Evolutionary conservation across 2,888 invertebrate genomes (phyloP), one percentile per base, ranked within the genome.

Genomic region (Leucoma salicis): DNA sequence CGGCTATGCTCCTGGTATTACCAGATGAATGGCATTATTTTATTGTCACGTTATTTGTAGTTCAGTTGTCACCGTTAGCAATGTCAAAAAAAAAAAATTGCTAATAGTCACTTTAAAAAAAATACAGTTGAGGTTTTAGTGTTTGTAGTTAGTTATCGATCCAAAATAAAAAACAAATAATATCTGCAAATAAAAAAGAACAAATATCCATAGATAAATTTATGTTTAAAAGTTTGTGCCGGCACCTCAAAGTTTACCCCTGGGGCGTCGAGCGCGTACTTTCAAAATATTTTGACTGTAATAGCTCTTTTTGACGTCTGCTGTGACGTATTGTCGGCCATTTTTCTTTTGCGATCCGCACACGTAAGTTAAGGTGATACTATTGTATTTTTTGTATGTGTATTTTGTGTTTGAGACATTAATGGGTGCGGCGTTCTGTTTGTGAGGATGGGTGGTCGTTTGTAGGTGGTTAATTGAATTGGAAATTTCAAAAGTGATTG

Each of bases 271-370:
- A 71, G 74, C 72, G 74, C 79, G 73, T 74, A 78, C 86, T 87
- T 86, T 82, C 81, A 85, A 88, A 89, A 89, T 86, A 87, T 89
- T 88, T 86, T 87, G 87, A 88, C 87, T 69, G 85, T 87, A 86
- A 88, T 84, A 71, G 82, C 70, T 62, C 68, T 65, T 71, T 78
- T 84, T 84, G 83, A 62, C 59, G 45, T 61, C 75, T 63, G 64
- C 72, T 74, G 74, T 82, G 83, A 82, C 77, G 74, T 80, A 79
- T 80, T 72, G 77, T 69, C 62, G 28, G 38, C 39, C 39, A 34
- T 47, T 52, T 60, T 68, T 66, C 74, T 72, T 67, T 64, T 54
- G 44, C 42, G 50, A 58, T 65, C 61, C 57, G 58, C 65, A 54
- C 58, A 58, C 49, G 64, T 51, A 57, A 52, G 49, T 31, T 39